A percentile compares a stretch with the other conserved stretches of the same genome.
These are phyloP conservation scores for Stictonetta naevosa DNA, from an alignment of 2,113 vertebrate genomes.

Conservation along the genomic window DNA sequence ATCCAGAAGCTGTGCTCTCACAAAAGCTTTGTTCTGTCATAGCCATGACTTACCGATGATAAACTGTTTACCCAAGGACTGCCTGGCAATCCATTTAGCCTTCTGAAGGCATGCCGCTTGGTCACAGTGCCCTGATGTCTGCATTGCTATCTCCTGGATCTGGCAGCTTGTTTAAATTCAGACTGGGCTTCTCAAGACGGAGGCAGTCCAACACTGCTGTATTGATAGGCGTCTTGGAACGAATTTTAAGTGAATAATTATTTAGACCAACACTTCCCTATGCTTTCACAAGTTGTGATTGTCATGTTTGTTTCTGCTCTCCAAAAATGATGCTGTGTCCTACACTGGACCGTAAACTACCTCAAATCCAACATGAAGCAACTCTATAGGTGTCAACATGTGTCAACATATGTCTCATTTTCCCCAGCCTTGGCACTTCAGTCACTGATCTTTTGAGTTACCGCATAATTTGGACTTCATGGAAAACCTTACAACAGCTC, in stretches of 20 bases:
- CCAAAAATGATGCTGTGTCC: not conserved
- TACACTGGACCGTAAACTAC: not conserved
- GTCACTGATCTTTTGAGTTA: not conserved
- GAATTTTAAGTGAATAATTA: not conserved
- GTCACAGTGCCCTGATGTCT: not conserved
- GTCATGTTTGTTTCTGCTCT: not conserved
- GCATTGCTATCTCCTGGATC: not conserved
- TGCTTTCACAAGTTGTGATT: not conserved
- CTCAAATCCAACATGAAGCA: not conserved
- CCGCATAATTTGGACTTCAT: not conserved
- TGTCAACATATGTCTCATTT: not conserved
- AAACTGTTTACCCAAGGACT: not conserved
- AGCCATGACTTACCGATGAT: not conserved
- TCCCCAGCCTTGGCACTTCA: not conserved
- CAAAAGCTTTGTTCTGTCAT: not conserved
- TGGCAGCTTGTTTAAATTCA: slow-evolving; percentile 3
- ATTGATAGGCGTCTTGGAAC: not conserved
- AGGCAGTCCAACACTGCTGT: not conserved
- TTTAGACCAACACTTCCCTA: not conserved
- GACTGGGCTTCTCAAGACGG: not conserved
- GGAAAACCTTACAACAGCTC: not conserved
- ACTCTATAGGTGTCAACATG: not conserved
- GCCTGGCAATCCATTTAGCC: not conserved
- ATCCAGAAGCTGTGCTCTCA: not conserved
- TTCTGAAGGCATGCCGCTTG: not conserved